Base-by-base conservation (phyloP, 2,888 invertebrate species). In the Phasia obesa region DNA sequence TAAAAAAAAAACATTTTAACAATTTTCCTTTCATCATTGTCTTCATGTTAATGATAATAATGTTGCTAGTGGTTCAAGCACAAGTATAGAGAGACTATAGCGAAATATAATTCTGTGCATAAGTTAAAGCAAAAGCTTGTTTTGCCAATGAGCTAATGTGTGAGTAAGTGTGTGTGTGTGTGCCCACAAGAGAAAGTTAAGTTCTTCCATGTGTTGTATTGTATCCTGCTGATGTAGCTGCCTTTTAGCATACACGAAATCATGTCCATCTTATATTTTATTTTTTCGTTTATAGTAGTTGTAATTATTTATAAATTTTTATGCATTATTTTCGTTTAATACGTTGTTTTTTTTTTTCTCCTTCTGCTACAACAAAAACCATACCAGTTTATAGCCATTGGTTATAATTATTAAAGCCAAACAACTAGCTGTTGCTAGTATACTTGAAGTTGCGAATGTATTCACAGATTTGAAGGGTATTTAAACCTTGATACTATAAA, bases 11-110 rank as follows among this genome's bases (percentile, higher is more conserved):
- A 42, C 0, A 51, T 51, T n/a, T 27, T 42, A 62, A 62, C 42
- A 73, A 69, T 77, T 82, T 73, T 70, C 65, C 75, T 71, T 79
- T 83, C 70, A 60, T 65, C 78, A 71, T 75, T 70, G 60, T 83
- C 78, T 57, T 70, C 73, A 78, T 69, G 64, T 57, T 71, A 69
- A 73, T 38, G 57, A 64, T 64, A 70, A 79, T 75, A 38, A 67
- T 77, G 47, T 42, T 49, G 75, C 25, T 23, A 13, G 27, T 23
- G 15, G n/a, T 31, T 15, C 51, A 15, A 35, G 27, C 44, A 23
- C 6, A 11, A n/a, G 19, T 7, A 47, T 9, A 47, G 0, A 47
- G 13, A 42, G 0, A 27, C 27, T 27, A n/a, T n/a, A n/a, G n/a
- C 31, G 31, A 31, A 11, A 35, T 35, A 35, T 11, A 4, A 1